A percentile compares a stretch with the other conserved stretches of the same genome.
These are phyloP conservation scores for Taenaris catops DNA, from an alignment of 2,888 invertebrate species.

Conservation along the genomic window DNA sequence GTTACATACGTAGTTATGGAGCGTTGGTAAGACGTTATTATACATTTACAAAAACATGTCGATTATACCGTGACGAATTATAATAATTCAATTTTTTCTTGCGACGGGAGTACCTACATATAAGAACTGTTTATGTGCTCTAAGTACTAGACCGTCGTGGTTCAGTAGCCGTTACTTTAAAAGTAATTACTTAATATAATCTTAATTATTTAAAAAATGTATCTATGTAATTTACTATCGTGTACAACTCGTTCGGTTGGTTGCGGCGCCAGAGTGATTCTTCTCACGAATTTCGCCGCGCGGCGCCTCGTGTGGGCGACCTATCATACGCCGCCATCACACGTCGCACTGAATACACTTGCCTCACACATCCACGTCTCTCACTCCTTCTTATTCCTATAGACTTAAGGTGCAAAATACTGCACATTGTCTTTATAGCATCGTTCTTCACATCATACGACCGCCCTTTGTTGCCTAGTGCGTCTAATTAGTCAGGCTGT, in stretches of 20 bases:
- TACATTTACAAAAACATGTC: too few species aligned
- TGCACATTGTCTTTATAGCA: constrained; percentile 22
- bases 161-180: too few species aligned
- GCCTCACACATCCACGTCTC: constrained; percentile 36
- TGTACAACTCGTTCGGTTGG: constrained; percentile 8
- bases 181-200: too few species aligned
- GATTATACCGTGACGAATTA: too few species aligned
- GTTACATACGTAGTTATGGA: too few species aligned
- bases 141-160: too few species aligned
- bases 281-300: constrained; percentile 77
- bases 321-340: constrained; percentile 69
- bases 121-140: too few species aligned
- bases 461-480: constrained; percentile 69
- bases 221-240: constrained; percentile 10
- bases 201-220: too few species aligned
- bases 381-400: constrained; percentile 33
- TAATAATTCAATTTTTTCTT: too few species aligned
- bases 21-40: too few species aligned
- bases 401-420: constrained; percentile 36
- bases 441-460: constrained; percentile 30
- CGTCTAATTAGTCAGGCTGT: constrained; percentile 77
- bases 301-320: constrained; percentile 71
- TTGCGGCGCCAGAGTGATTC: constrained; percentile 51
- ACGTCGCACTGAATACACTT: constrained; percentile 44
- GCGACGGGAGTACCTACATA: too few species aligned